Conservation (phyloP, 2,888 invertebrate species). For the Agonopterix arenella region DNA sequence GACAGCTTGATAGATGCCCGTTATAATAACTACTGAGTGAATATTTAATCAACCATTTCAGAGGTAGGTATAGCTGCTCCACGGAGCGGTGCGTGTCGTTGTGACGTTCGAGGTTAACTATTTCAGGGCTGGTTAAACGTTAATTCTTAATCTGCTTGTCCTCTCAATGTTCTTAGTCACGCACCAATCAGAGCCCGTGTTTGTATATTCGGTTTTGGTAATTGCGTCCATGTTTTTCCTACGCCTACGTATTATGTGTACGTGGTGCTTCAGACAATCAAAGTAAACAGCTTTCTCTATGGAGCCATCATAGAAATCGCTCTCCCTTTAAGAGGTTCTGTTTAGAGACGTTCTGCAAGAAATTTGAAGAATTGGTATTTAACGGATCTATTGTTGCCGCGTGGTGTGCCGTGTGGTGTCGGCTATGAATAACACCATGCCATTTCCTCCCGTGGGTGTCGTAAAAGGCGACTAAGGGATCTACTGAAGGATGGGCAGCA, state of each 20-base stretch:
- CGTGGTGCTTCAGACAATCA: too few relatives aligned
- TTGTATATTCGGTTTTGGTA: constrained; percentile 25
- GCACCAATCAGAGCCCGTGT: constrained; percentile 36
- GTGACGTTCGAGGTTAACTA: constrained; percentile 55
- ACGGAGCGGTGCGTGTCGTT: constrained; percentile 48
- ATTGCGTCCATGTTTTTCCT: constrained; percentile 6
- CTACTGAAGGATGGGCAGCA: too few relatives aligned
- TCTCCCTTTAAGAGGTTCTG: too few relatives aligned
- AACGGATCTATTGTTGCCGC: too few relatives aligned
- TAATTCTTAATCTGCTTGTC: constrained; percentile 50
- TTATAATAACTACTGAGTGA: constrained; percentile 58
- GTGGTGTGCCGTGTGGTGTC: too few relatives aligned
- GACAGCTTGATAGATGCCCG: constrained; percentile 63
- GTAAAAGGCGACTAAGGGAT: too few relatives aligned
- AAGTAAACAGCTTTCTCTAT: too few relatives aligned
- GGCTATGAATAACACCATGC: too few relatives aligned
- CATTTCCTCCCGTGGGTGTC: too few relatives aligned
- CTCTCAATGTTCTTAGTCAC: constrained; percentile 48
- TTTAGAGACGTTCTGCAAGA: too few relatives aligned
- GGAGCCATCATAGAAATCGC: too few relatives aligned
- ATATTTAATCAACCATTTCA: constrained; percentile 57
- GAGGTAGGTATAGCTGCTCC: constrained; percentile 47
- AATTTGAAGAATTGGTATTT: too few relatives aligned
- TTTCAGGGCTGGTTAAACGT: constrained; percentile 50
- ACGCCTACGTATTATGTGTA: neutral